phyloP scores from a whole-genome alignment of 2,797 vertebrate species.

The Bovichtus variegatus region DNA sequence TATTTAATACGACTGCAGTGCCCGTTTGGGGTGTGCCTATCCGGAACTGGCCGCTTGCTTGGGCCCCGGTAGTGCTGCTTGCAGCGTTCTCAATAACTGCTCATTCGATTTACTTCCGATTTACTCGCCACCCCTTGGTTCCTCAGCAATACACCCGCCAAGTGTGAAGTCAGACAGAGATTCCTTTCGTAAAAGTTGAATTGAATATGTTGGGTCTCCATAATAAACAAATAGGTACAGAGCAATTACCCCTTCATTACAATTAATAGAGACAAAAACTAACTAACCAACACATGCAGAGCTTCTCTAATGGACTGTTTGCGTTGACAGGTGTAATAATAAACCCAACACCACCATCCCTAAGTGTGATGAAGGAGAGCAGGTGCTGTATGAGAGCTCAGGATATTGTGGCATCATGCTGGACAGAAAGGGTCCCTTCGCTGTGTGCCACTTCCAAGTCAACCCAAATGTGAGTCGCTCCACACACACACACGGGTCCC shows the following conservation, averaged over 20 bases:
- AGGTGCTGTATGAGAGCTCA: constrained; percentile 78
- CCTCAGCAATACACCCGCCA: too few relatives aligned
- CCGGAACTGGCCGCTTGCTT: too few relatives aligned
- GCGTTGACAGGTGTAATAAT: constrained; percentile 76
- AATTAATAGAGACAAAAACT: neutral
- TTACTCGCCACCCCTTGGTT: too few relatives aligned
- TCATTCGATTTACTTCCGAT: too few relatives aligned
- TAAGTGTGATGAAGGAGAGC: constrained; percentile 72
- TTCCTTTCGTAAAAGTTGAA: too few relatives aligned
- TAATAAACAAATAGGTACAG: too few relatives aligned
- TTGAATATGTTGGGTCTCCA: neutral
- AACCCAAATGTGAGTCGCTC: constrained; percentile 80
- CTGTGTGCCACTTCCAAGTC: constrained; percentile 80
- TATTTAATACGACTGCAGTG: neutral
- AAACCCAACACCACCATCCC: constrained; percentile 70
- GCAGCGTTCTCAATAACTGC: too few relatives aligned
- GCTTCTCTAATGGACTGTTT: neutral
- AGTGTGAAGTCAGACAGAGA: too few relatives aligned
- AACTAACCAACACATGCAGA: neutral
- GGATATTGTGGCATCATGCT: constrained; percentile 82
- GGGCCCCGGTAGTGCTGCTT: too few relatives aligned
- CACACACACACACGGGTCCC: neutral
- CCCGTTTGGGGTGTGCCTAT: too few relatives aligned
- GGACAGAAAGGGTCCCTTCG: constrained; percentile 83
- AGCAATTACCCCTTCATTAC: neutral